These are phyloP conservation scores for Brachyptera risi DNA, from an alignment of 2,888 invertebrate genomes.

Conservation along the genomic window DNA sequence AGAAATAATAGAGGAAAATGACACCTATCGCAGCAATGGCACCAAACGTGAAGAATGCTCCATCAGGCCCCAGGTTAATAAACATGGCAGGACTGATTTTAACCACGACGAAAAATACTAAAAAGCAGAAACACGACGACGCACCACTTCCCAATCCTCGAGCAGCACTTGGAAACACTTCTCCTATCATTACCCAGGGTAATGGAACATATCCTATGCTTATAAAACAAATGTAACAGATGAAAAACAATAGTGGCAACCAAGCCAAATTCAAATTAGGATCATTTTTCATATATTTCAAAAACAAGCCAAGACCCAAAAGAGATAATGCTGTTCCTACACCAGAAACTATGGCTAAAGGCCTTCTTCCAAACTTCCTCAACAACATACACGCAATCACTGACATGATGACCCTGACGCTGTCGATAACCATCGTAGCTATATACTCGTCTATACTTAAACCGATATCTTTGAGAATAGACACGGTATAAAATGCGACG, in stretches of 20 bases:
- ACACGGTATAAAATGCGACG: conserved; percentile 66
- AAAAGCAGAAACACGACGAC: conserved; percentile 59
- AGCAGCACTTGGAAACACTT: conserved; percentile 57
- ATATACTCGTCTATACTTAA: conserved; percentile 59
- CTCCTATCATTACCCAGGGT: conserved; percentile 72
- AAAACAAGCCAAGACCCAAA: conserved; percentile 51
- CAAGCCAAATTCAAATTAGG: conserved; percentile 44
- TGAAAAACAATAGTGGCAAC: conserved; percentile 51
- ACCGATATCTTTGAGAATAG: conserved; percentile 59
- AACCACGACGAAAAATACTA: conserved; percentile 61
- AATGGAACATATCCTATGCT: conserved; percentile 60
- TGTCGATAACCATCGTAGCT: conserved; percentile 62
- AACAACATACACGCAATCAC: conserved; percentile 59
- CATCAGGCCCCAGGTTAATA: conserved; percentile 51
- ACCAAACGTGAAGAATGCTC: conserved; percentile 63
- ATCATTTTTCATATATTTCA: conserved; percentile 41
- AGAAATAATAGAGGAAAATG: conserved; percentile 52
- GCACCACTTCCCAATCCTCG: conserved; percentile 64
- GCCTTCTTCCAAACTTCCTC: conserved; percentile 58
- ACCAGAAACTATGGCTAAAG: conserved; percentile 61
- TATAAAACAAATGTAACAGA: conserved; percentile 57
- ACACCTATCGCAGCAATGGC: conserved; percentile 55
- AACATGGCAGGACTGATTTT: conserved; percentile 63
- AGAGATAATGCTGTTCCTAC: conserved; percentile 58
- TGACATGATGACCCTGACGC: conserved; percentile 58